Conservation (phyloP, 2,888 invertebrate genomes). For the Tolmerus cingulatus region DNA sequence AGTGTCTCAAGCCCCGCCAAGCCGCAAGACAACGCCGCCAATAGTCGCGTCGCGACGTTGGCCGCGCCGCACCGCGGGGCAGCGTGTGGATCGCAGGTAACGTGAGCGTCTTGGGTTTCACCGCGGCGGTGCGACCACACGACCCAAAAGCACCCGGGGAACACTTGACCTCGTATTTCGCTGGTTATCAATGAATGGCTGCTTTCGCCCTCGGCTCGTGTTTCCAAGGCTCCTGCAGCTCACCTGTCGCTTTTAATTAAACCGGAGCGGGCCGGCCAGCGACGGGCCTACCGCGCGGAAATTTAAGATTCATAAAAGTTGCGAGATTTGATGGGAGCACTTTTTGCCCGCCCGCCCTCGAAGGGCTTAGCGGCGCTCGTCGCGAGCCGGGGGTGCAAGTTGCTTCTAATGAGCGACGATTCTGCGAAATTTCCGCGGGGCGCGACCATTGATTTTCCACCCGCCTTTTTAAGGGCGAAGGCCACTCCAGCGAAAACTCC, state of each 20-base stretch:
- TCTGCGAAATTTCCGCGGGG: neutral
- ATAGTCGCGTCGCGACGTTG: neutral
- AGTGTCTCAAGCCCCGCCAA: neutral
- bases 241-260: conserved; percentile 22
- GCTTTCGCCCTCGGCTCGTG: neutral
- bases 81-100: neutral
- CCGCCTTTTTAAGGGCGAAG: neutral
- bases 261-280: neutral
- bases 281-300: neutral
- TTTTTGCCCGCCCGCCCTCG: neutral
- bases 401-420: neutral
- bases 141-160: conserved; percentile 21
- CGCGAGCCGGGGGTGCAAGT: neutral
- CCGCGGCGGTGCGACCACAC: neutral
- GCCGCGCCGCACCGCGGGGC: neutral
- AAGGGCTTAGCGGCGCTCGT: neutral
- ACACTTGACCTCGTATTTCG: conserved; percentile 25
- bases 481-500: neutral
- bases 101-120: conserved; percentile 7
- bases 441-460: neutral
- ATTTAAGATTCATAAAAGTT: conserved; percentile 5
- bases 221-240: conserved; percentile 12
- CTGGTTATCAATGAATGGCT: conserved; percentile 7
- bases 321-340: neutral
- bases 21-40: neutral